Conservation (phyloP, 2,797 vertebrate genomes). For the Gila robusta region DNA sequence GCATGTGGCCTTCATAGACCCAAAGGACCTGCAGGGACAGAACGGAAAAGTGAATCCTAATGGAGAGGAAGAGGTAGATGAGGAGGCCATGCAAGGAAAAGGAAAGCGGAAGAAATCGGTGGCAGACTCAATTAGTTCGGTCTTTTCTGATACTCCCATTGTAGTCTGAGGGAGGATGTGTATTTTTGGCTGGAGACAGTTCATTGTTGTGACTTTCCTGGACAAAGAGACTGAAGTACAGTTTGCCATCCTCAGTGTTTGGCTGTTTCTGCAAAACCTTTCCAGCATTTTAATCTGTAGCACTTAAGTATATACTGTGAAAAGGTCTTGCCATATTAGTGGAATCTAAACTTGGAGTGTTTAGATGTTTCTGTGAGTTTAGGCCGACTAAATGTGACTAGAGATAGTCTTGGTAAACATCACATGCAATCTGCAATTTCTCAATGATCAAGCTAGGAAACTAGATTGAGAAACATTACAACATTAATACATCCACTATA, state of each 20-base stretch:
- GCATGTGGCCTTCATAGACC: constrained; percentile 87
- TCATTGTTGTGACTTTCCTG: constrained; percentile 63
- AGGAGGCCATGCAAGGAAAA: constrained; percentile 81
- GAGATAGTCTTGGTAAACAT: constrained; percentile 28
- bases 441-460: constrained; percentile 40
- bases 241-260: constrained; percentile 57
- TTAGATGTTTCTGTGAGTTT: constrained; percentile 44
- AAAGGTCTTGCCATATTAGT: constrained; percentile 73
- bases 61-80: constrained; percentile 75
- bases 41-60: constrained; percentile 92
- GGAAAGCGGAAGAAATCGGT: constrained; percentile 93
- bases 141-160: constrained; percentile 97
- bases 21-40: constrained; percentile 86
- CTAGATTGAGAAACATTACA: constrained; percentile 53
- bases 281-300: constrained; percentile 87
- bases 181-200: constrained; percentile 63
- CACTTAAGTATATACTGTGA: constrained; percentile 87
- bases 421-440: constrained; percentile 45
- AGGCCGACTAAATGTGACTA: constrained; percentile 17
- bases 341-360: constrained; percentile 42
- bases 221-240: constrained; percentile 56
- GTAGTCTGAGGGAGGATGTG: constrained; percentile 84
- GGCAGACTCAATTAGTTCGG: constrained; percentile 94
- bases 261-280: constrained; percentile 72
- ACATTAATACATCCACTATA: constrained; percentile 49